Conservation (phyloP, 1,140 invertebrate species). For the Penaeus chinensis region DNA sequence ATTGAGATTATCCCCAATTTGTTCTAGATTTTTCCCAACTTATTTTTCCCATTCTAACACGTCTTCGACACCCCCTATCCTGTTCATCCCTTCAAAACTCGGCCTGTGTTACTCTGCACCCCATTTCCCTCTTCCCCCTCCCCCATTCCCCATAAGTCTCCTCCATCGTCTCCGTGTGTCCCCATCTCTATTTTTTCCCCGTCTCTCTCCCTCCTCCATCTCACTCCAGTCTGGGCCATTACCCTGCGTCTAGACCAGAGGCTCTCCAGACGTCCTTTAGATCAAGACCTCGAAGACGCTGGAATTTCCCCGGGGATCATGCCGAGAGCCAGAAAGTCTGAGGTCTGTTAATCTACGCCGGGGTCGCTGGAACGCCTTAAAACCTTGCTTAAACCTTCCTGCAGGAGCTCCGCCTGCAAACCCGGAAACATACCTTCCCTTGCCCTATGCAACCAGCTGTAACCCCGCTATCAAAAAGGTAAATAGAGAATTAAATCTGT, state of each 20-base stretch:
- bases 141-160: background rate
- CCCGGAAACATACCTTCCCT: too few relatives aligned
- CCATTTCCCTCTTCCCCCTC: background rate
- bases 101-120: background rate
- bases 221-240: constrained; percentile 20
- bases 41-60: background rate
- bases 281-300: constrained; percentile 51
- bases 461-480: too few relatives aligned
- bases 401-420: too few relatives aligned
- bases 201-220: background rate
- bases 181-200: background rate
- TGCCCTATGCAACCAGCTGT: too few relatives aligned
- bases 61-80: background rate
- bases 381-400: background rate
- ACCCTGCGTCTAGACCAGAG: constrained; percentile 42
- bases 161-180: background rate
- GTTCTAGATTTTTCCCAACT: too few relatives aligned
- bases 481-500: too few relatives aligned
- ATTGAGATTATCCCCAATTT: background rate
- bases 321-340: background rate
- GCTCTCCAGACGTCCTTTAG: constrained; percentile 41
- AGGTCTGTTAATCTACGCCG: background rate
- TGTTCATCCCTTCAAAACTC: background rate
- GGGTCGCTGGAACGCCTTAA: constrained; percentile 23
- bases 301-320: constrained; percentile 42